Evolutionary conservation across 2,888 invertebrate genomes (phyloP).

Genomic region (Selenia dentaria): DNA sequence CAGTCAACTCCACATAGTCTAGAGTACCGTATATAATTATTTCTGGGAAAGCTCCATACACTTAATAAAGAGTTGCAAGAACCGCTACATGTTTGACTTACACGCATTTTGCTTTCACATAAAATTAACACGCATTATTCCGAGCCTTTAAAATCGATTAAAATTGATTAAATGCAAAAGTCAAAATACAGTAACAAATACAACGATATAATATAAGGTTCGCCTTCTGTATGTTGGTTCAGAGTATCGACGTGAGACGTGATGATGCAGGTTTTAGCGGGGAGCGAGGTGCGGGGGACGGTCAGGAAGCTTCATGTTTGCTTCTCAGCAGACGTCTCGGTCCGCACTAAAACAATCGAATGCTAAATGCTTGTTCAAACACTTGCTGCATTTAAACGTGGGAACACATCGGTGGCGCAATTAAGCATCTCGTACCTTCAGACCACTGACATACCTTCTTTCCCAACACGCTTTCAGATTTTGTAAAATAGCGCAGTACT

Average conservation of each 20-base stretch:
- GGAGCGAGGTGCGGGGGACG: constrained; percentile 37
- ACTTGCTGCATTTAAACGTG: constrained; percentile 79
- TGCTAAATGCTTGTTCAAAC: constrained; percentile 81
- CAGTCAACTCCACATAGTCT: constrained; percentile 62
- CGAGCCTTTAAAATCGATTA: no score
- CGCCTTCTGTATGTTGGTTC: constrained; percentile 10
- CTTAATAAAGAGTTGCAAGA: constrained; percentile 74
- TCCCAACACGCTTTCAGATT: constrained; percentile 28
- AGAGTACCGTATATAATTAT: constrained; percentile 79
- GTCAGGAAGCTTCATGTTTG: constrained; percentile 74
- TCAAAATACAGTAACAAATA: background rate
- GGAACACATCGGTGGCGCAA: constrained; percentile 78
- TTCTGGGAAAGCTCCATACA: constrained; percentile 71
- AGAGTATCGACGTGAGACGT: constrained; percentile 21
- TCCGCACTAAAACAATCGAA: constrained; percentile 83
- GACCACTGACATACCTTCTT: constrained; percentile 53
- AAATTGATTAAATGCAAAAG: constrained; percentile 1
- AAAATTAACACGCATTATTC: no score
- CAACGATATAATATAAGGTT: no score
- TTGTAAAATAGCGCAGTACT: constrained; percentile 5
- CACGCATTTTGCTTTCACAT: constrained; percentile 14
- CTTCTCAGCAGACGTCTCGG: constrained; percentile 73
- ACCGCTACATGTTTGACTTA: constrained; percentile 54
- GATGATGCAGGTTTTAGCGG: constrained; percentile 26
- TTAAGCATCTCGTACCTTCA: constrained; percentile 66